Evolutionary conservation across 2,113 vertebrate genomes (phyloP).

Genomic region (Chaetorhynchus papuensis): DNA sequence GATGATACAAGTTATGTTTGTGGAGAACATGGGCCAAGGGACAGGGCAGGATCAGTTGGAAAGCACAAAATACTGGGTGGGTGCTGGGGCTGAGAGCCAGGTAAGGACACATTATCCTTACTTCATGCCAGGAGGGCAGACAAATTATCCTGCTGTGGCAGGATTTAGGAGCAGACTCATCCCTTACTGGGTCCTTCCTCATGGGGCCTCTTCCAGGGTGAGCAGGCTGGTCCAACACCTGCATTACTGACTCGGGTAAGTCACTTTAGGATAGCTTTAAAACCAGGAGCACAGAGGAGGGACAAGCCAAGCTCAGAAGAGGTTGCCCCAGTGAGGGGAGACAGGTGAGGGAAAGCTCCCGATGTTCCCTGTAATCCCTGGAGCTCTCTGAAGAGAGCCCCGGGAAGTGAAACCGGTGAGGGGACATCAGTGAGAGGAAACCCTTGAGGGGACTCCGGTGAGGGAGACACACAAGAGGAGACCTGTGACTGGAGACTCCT

Average conservation of each 20-base stretch:
- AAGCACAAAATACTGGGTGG: not conserved
- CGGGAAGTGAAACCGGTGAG: not conserved
- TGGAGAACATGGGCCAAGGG: not conserved
- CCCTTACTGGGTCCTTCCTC: not conserved
- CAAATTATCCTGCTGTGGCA: not conserved
- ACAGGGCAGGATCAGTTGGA: not conserved
- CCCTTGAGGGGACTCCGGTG: not conserved
- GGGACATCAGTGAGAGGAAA: not conserved
- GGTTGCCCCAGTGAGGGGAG: not conserved
- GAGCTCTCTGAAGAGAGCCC: not conserved
- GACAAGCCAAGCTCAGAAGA: not conserved
- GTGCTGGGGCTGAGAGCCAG: not conserved
- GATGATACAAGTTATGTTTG: not conserved
- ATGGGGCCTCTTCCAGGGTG: not conserved
- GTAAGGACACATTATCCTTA: rapidly evolving
- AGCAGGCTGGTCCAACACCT: not conserved
- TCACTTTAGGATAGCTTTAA: not conserved
- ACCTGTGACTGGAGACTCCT: not conserved
- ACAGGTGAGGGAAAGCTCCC: not conserved
- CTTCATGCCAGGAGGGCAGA: not conserved
- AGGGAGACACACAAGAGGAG: not conserved
- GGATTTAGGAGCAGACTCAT: not conserved
- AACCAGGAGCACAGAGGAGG: not conserved
- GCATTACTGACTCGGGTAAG: not conserved
- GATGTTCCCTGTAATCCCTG: not conserved